Evolutionary conservation across 2,113 vertebrate species (phyloP).

Genomic region (Nothoprocta pentlandii): DNA sequence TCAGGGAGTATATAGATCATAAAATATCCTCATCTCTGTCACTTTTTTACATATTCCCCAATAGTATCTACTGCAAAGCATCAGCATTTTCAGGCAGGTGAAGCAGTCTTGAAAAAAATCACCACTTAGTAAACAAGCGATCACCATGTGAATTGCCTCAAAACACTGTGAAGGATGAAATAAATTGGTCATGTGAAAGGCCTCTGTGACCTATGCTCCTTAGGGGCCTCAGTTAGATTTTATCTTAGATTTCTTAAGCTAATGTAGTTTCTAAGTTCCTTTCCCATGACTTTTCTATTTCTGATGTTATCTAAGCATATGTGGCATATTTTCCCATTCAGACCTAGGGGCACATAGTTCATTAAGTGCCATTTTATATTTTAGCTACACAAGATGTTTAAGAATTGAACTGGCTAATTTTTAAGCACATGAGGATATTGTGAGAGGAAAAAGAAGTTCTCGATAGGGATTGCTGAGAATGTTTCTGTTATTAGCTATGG

Average conservation of each 20-base stretch:
- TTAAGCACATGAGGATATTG: conserved; percentile 8
- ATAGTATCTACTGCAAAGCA: not conserved
- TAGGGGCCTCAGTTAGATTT: conserved; percentile 38
- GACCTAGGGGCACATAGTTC: conserved; percentile 4
- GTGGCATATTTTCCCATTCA: conserved; percentile 58
- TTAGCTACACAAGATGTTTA: conserved; percentile 4
- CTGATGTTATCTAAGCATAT: conserved; percentile 61
- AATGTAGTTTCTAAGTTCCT: conserved; percentile 30
- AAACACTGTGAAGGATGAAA: not conserved
- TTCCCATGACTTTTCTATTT: conserved; percentile 72
- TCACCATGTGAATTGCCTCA: not conserved
- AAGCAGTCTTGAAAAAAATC: not conserved
- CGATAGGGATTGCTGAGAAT: not conserved
- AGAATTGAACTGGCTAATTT: not conserved
- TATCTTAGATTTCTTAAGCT: conserved; percentile 30
- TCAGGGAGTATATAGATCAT: not conserved
- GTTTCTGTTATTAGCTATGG: conserved; percentile 15
- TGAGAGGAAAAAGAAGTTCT: not conserved
- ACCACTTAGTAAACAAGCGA: not conserved
- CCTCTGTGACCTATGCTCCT: conserved; percentile 30
- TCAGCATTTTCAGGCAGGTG: not conserved
- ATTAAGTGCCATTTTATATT: conserved; percentile 28
- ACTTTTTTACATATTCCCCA: not conserved
- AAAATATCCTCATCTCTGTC: not conserved
- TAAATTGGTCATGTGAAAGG: conserved; percentile 19